Percentiles rank a stretch among this genome's conserved stretches.
Evolutionary conservation across 64 coral and sea anemone species (phyloP).

Genomic region (Montipora sp.): DNA sequence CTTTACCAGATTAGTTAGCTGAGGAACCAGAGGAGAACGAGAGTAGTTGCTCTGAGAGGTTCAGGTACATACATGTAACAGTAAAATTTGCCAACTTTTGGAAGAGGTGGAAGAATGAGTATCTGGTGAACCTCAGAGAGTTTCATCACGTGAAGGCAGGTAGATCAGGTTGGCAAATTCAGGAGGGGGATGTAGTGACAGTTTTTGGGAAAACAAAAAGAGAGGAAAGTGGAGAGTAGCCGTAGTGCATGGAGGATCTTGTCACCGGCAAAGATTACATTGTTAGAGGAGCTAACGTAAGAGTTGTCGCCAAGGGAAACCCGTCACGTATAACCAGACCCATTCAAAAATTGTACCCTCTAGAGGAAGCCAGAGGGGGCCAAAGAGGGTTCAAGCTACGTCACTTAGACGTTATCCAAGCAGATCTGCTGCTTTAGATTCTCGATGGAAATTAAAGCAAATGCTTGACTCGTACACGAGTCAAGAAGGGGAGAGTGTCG

Average conservation of each 20-base stretch:
- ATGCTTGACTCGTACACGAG: background rate
- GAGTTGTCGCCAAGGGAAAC: slow-evolving; percentile 31
- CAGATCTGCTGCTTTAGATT: slow-evolving; percentile 19
- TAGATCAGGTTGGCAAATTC: background rate
- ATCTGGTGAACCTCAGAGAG: background rate
- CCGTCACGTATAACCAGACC: background rate
- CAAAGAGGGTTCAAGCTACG: background rate
- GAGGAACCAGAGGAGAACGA: too few species aligned
- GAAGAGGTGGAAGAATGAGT: slow-evolving; percentile 22
- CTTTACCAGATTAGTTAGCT: too few species aligned
- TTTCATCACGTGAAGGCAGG: slow-evolving; percentile 15
- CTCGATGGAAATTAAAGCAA: slow-evolving; percentile 7
- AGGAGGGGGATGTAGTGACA: slow-evolving; percentile 37
- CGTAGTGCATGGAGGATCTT: slow-evolving; percentile 9
- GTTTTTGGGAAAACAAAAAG: slow-evolving; percentile 28
- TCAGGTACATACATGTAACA: too few species aligned
- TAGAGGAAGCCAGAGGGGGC: slow-evolving; percentile 2
- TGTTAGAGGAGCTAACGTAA: slow-evolving; percentile 52
- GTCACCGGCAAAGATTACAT: slow-evolving; percentile 22
- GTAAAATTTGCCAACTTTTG: too few species aligned
- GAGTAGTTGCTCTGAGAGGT: too few species aligned
- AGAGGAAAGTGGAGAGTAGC: slow-evolving; percentile 38
- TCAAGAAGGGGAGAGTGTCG: background rate
- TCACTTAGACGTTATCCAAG: background rate
- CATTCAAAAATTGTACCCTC: slow-evolving; percentile 44